These are phyloP conservation scores for Halcyon badia DNA, from an alignment of 2,797 vertebrate genomes.

Conservation along the genomic window DNA sequence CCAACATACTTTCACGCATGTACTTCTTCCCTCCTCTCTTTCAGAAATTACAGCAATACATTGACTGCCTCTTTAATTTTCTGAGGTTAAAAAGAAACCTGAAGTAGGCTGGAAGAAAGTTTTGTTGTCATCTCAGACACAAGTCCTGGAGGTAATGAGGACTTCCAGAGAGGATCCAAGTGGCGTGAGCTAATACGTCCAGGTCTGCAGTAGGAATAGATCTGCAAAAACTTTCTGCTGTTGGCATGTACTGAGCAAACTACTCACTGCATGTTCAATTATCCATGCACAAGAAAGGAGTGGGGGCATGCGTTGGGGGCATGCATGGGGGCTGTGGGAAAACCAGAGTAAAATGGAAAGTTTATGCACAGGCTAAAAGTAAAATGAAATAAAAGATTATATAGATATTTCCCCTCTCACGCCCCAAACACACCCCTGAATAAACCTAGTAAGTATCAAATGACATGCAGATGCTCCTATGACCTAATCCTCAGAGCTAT, in stretches of 20 bases:
- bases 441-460: slow-evolving; percentile 14
- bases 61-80: background rate
- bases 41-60: background rate
- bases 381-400: background rate
- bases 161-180: background rate
- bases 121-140: background rate
- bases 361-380: background rate
- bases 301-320: background rate
- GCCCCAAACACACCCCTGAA: accelerated
- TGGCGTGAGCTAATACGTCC: background rate
- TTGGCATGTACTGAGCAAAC: background rate
- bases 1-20: accelerated
- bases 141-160: background rate
- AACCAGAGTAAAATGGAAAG: background rate
- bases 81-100: background rate
- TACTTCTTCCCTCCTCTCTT: background rate
- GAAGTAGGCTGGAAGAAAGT: background rate
- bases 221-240: background rate
- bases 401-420: too few relatives aligned
- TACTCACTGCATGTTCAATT: background rate
- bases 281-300: background rate
- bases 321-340: background rate
- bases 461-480: slow-evolving; percentile 44
- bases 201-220: background rate
- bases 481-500: slow-evolving; percentile 25